Evolutionary conservation across 2,888 invertebrate genomes (phyloP), one percentile per base, ranked within the genome.

Genomic region (Nemotelus nigrinus): DNA sequence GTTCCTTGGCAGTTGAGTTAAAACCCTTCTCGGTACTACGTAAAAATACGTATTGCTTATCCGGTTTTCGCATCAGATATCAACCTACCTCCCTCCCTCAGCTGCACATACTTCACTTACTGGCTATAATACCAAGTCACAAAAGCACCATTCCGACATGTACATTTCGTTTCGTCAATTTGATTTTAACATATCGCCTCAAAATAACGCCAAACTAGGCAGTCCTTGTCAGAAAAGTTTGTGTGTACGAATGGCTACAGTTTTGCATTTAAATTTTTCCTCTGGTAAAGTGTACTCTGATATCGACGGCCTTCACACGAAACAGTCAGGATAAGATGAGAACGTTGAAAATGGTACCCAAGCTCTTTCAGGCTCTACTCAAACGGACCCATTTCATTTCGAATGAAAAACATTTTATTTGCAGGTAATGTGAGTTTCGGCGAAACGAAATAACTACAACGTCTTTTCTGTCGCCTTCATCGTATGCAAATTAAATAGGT

Each of bases 401-500:
- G 77, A 80, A 77, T 78, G 63, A 75, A 79, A 79, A 78, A 80
- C 78, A 78, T 80, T 80, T 80, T 80, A 80, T 80, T 80, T 80
- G 78, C 78, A 76, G 77, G 71, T 77, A 76, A 77, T 80, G 77
- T 78, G 80, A 80, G 77, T 78, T 80, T 78, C 80, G 76, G 67
- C 72, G 77, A 78, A 79, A 72, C 74, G 41, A 60, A 63, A 71
- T 57, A 55, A 65, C 65, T 65, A 65, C 65, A 43, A 43, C 43
- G 70, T 55, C 70, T 55, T 70, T n/a, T 6, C 70, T 47, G 72
- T 60, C 78, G 76, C 74, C 68, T 64, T 77, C 78, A 75, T 77
- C 80, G 80, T 80, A 80, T 80, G 80, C 79, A 80, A 80, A 80
- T 80, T 78, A 79, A 80, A 80, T 80, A 78, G 79, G 79, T 80